phyloP scores from a whole-genome alignment of 2,888 invertebrate species.

The Diarsia dahlii region DNA sequence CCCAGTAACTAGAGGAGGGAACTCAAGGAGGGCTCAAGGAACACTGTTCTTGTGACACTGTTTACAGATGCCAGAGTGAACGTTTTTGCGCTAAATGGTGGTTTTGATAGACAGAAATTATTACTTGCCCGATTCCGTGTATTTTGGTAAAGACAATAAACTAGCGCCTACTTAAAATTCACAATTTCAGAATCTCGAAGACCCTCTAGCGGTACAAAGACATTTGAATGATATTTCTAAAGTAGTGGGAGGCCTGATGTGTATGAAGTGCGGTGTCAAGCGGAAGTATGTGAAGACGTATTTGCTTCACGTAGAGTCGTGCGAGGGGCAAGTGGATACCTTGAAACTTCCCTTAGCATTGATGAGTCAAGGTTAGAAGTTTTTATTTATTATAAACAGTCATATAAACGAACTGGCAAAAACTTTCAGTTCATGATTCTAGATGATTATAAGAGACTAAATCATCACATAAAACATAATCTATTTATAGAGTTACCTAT shows the following conservation, averaged over 20 bases:
- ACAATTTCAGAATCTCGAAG: conserved; percentile 48
- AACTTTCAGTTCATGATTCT: not conserved
- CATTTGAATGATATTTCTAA: conserved; percentile 59
- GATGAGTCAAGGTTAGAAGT: conserved; percentile 36
- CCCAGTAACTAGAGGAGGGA: too few species aligned
- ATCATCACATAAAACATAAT: too few species aligned
- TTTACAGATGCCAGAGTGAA: not conserved
- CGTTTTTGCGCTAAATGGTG: not conserved
- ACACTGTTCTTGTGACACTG: not conserved
- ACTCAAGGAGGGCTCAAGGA: not conserved
- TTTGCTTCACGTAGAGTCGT: conserved; percentile 46
- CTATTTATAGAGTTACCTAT: too few species aligned
- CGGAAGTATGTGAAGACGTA: conserved; percentile 68
- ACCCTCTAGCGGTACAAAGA: conserved; percentile 46
- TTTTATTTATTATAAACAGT: not conserved
- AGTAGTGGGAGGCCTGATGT: conserved; percentile 52
- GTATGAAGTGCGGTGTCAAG: conserved; percentile 63
- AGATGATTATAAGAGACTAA: too few species aligned
- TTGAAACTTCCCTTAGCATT: conserved; percentile 9
- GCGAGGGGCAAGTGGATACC: conserved; percentile 9
- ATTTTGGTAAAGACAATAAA: not conserved
- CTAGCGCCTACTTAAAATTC: not conserved
- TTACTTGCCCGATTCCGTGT: not conserved
- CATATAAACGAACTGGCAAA: too few species aligned
- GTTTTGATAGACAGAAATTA: not conserved